phyloP scores from a whole-genome alignment of 2,888 invertebrate genomes.

The Troides aeacus region DNA sequence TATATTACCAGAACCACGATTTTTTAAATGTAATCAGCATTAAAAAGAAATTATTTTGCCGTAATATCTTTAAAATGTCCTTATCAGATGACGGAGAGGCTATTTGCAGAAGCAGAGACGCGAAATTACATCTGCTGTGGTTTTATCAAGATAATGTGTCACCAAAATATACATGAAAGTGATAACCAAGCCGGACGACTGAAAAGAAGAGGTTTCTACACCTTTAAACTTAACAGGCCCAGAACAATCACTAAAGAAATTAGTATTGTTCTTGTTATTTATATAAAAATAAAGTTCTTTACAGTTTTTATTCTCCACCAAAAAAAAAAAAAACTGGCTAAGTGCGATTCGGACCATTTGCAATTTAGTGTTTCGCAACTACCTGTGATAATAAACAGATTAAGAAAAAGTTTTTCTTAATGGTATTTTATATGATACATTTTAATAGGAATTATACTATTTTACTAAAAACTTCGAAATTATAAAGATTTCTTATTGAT shows the following conservation, averaged over 20 bases:
- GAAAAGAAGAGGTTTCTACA: conserved; percentile 12
- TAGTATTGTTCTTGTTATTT: neutral
- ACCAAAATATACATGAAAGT: conserved; percentile 60
- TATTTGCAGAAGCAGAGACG: conserved; percentile 52
- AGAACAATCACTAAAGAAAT: neutral
- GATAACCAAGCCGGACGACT: conserved; percentile 41
- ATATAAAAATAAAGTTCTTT: neutral
- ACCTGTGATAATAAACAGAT: too few relatives aligned
- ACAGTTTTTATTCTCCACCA: too few relatives aligned
- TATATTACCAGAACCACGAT: neutral
- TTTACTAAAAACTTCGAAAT: too few relatives aligned
- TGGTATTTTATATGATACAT: too few relatives aligned
- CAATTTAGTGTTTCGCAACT: too few relatives aligned
- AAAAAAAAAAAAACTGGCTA: too few relatives aligned
- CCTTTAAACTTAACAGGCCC: neutral
- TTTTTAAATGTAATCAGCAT: conserved; percentile 15
- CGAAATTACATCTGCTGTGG: conserved; percentile 61
- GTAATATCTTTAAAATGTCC: conserved; percentile 18
- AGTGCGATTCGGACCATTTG: too few relatives aligned
- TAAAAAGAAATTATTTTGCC: conserved; percentile 26
- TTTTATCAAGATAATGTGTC: conserved; percentile 64
- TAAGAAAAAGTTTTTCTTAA: too few relatives aligned
- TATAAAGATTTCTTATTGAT: too few relatives aligned
- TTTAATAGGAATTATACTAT: too few relatives aligned
- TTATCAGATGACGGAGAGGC: conserved; percentile 31